Evolutionary conservation across 2,888 invertebrate species (phyloP).

Genomic region (Dendrolimus pini): DNA sequence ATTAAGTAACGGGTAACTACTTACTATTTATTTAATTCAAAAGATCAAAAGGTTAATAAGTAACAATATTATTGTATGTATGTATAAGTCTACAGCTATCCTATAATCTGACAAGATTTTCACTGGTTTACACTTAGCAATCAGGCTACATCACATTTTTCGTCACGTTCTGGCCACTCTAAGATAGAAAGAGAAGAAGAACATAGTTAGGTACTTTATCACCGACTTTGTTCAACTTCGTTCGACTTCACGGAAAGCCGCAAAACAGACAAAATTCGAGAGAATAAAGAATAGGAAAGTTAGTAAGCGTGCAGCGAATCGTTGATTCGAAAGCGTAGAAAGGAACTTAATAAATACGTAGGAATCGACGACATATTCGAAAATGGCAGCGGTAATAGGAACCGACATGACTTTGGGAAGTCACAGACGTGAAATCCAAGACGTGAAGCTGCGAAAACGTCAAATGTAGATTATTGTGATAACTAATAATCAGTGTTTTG

Average conservation of each 20-base stretch:
- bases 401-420: not conserved
- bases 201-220: conserved; percentile 12
- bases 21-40: not conserved
- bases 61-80: not conserved
- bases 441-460: too few species aligned
- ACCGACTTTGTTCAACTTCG: not conserved
- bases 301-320: not conserved
- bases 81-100: not conserved
- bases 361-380: conserved; percentile 14
- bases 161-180: conserved; percentile 43
- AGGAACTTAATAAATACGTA: conserved; percentile 18
- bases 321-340: conserved; percentile 7
- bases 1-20: too few species aligned
- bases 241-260: not conserved
- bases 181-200: conserved; percentile 43
- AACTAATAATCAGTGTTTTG: too few species aligned
- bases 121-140: conserved; percentile 17
- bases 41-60: not conserved
- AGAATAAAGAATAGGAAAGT: not conserved
- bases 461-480: too few species aligned
- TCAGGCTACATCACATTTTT: conserved; percentile 15
- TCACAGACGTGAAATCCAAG: not conserved
- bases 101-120: conserved; percentile 14
- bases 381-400: not conserved
- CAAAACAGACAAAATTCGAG: not conserved